These are phyloP conservation scores for Hypocryptadius cinnamomeus DNA, from an alignment of 2,113 vertebrate genomes.

Conservation along the genomic window DNA sequence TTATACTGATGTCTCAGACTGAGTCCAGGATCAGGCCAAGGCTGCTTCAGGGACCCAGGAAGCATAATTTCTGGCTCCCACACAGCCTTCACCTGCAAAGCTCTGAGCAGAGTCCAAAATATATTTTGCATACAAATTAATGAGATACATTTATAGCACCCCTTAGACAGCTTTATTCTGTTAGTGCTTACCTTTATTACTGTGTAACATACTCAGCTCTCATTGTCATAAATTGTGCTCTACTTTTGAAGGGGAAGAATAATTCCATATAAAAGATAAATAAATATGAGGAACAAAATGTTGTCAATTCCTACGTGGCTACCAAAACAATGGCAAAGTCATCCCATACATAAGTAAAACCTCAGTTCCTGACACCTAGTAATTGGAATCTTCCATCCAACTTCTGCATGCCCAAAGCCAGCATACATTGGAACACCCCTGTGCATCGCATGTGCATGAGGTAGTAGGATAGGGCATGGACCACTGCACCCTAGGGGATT, in stretches of 20 bases:
- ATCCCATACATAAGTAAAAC: not conserved
- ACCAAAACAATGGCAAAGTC: not conserved
- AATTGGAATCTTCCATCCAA: not conserved
- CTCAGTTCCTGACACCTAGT: not conserved
- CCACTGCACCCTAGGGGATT: not conserved
- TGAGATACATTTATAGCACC: slow-evolving; percentile 60
- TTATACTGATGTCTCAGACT: not conserved
- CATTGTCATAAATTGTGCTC: slow-evolving; percentile 52
- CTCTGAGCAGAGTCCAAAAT: slow-evolving; percentile 49
- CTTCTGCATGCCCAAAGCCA: not conserved
- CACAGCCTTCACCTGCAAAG: slow-evolving; percentile 39
- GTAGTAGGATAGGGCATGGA: not conserved
- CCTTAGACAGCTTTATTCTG: slow-evolving; percentile 60
- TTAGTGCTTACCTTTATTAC: slow-evolving; percentile 64
- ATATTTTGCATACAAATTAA: slow-evolving; percentile 66
- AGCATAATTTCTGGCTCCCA: slow-evolving; percentile 15
- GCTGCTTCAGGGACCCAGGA: slow-evolving; percentile 3
- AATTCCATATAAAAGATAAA: slow-evolving; percentile 33
- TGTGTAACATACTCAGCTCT: slow-evolving; percentile 45
- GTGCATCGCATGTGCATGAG: accelerated
- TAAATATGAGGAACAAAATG: slow-evolving; percentile 19
- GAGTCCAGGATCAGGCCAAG: not conserved
- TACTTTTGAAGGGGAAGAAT: slow-evolving; percentile 34
- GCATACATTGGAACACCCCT: not conserved
- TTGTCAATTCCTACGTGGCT: not conserved